phyloP scores from a whole-genome alignment of 2,888 invertebrate genomes.

The Lasius fuliginosus region DNA sequence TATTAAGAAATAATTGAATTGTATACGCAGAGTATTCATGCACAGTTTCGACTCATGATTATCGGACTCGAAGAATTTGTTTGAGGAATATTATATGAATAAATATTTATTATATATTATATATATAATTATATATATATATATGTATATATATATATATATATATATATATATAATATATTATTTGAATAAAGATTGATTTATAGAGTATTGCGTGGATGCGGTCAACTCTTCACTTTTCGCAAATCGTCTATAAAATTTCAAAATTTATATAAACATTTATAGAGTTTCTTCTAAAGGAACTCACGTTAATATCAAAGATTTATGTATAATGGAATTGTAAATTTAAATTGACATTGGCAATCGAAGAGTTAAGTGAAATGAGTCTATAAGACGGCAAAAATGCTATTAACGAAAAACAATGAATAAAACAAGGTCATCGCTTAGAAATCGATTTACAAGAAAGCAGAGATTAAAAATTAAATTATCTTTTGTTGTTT shows the following conservation, averaged over 20 bases:
- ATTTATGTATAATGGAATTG: conserved; percentile 9
- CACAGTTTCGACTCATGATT: conserved; percentile 14
- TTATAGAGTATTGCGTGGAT: neutral
- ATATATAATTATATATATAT: too few relatives aligned
- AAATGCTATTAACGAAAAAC: neutral
- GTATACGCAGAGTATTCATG: neutral
- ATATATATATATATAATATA: neutral
- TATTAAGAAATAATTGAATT: neutral
- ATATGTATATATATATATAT: too few relatives aligned
- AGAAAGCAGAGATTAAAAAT: neutral
- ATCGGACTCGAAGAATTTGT: conserved; percentile 4
- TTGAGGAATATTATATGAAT: conserved; percentile 5
- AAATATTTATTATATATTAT: neutral
- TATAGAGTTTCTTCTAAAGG: neutral
- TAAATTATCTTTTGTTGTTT: neutral
- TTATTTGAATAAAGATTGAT: conserved; percentile 23
- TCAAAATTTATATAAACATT: conserved; percentile 27
- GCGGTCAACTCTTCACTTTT: conserved; percentile 11
- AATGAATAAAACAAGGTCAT: neutral
- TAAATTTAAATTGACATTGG: neutral
- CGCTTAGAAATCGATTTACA: neutral
- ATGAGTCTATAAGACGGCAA: neutral
- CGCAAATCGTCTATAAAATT: neutral
- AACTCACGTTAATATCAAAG: neutral
- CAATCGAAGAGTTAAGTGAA: conserved; percentile 11